These are phyloP conservation scores for Mesitornis unicolor DNA, from an alignment of 2,113 vertebrate genomes.

Conservation along the genomic window DNA sequence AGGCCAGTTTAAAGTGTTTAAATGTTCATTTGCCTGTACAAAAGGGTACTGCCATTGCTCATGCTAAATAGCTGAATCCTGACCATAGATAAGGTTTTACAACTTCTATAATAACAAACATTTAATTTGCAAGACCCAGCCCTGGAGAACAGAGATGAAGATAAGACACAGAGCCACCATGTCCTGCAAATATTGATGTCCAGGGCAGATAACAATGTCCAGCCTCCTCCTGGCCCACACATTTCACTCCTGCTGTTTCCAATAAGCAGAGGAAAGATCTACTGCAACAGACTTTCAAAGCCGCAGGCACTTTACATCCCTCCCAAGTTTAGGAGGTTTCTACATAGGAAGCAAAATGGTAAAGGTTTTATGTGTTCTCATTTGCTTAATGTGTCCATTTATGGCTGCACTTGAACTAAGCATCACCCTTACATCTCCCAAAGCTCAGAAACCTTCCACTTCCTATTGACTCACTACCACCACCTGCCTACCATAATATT, in stretches of 20 bases:
- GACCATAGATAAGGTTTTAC: not conserved
- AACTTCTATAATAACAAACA: not conserved
- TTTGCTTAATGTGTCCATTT: not conserved
- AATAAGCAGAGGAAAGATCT: not conserved
- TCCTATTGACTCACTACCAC: not conserved
- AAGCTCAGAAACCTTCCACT: not conserved
- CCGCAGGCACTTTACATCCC: not conserved
- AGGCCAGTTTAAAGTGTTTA: not conserved
- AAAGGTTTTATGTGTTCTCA: not conserved
- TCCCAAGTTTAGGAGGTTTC: not conserved
- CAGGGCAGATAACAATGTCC: not conserved
- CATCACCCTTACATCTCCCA: not conserved
- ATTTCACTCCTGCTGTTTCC: not conserved
- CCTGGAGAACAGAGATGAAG: not conserved
- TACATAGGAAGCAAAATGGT: not conserved
- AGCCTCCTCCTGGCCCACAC: not conserved
- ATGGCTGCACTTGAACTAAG: not conserved
- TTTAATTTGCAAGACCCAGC: not conserved
- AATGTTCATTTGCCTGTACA: not conserved
- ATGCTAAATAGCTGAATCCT: not conserved
- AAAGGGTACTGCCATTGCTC: not conserved
- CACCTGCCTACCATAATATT: not conserved
- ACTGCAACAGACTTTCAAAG: not conserved
- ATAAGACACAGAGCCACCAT: not conserved
- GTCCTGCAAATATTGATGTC: not conserved